Evolutionary conservation across 2,113 vertebrate species (phyloP), one percentile per base, ranked within the genome.

Genomic region (Dipodomys ordii): DNA sequence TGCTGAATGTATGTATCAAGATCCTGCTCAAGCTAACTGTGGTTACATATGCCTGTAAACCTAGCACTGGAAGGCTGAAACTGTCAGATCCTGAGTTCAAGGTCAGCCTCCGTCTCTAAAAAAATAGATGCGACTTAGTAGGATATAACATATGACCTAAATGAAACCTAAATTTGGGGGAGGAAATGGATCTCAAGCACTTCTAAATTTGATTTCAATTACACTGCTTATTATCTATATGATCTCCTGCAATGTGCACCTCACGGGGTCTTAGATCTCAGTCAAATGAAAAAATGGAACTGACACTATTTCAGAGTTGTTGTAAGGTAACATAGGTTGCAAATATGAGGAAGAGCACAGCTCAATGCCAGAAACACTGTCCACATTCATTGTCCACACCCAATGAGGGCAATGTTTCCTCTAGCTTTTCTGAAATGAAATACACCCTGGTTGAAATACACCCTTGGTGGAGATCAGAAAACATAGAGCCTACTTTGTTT

Each of bases 381-480:
- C 93, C 74, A 81, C 35, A 83, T 46, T 83, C 57, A 46, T 6
- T 57, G 53, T 57, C 53, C 15, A 57, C 53, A 57, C 53, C 15
- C 53, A 57, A 57, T 57, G 53, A 15, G 53, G 53, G 18, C 53
- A 57, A 57, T 57, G 53, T 79, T 77, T 85, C 28, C 46, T 74
- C 85, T 81, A 79, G 71, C 32, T 95, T 49, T 83, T 81, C 74
- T 76, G 84, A 69, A 92, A 86, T 92, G 60, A 89, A 95, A 92
- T 32, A 67, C 27, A 83, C 77, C 82, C 74, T 90, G 64, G 85
- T 68, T 88, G 44, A 69, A 64, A 88, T 49, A 8, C 39, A 39
- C 39, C 39, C 39, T 39, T 39, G 39, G 39, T 88, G 10, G 77
- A 87, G 90, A 93, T 35, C 46, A 87, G 80, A 87, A 93, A 92